Base-by-base conservation (phyloP, 1,140 invertebrate genomes). In the Apis mellifera region DNA sequence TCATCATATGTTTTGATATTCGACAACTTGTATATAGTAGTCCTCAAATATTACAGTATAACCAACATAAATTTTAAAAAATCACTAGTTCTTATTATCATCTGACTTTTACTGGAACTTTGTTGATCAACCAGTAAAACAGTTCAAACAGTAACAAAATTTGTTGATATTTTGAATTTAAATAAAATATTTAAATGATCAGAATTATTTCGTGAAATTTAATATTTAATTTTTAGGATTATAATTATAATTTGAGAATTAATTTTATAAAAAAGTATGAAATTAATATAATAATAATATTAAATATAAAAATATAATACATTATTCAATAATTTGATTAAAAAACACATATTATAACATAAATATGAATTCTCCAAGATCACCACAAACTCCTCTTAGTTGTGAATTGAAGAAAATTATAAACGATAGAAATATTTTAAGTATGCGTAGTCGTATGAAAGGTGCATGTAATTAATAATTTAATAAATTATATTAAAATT, bases 371-470 rank as follows among this genome's bases (percentile, higher is more conserved):
- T 91, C 90, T 57, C 93, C 93, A 59, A 91, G 89, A 78, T 93
- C 93, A 71, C 93, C 94, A 13, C 94, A 95, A 83, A 87, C 95
- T 21, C 95, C 94, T 83, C 94, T 96, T 13, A 96, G 95, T 89
- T 92, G 92, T 64, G 96, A 96, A 90, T 89, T 96, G 48, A 95
- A 95, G 70, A 94, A 95, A 82, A 94, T 95, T 57, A 95, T 96
- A 82, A 93, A 95, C 85, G 95, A 96, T 86, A 94, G 95, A 75
- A 96, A 96, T 92, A 93, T 96, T n/a, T 90, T 96, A 57, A 96
- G 95, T 8, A 95, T 95, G 54, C 94, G 95, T 88, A 95, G 95
- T 8, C 94, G 95, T 72, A 95, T 95, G 89, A 95, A 95, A 94
- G 95, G 95, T 95, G 32, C 32, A 92, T 55, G 92, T 50, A 72